phyloP scores from a whole-genome alignment of 1,140 invertebrate genomes.

The Hylaeus anthracinus region DNA sequence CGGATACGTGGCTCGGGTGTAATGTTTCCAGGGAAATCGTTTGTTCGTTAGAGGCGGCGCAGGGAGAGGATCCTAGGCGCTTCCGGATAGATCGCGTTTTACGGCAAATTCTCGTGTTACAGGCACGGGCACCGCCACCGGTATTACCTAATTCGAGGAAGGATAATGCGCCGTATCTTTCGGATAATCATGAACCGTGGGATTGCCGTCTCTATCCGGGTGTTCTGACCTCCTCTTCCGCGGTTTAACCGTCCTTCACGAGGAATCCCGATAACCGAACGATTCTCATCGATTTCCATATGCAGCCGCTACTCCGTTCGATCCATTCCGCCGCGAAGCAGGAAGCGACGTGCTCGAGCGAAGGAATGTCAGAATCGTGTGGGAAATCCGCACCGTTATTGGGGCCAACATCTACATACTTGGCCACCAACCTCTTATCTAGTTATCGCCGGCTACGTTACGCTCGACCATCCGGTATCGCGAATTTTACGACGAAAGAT shows the following conservation, averaged over 20 bases:
- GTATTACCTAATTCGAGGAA: constrained; percentile 12
- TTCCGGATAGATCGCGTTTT: constrained; percentile 36
- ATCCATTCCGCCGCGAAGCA: constrained; percentile 20
- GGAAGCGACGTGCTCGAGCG: constrained; percentile 27
- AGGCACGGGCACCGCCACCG: constrained; percentile 7
- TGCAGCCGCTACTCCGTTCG: constrained; percentile 7
- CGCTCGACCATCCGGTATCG: constrained; percentile 1
- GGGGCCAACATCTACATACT: constrained; percentile 45
- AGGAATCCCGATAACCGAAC: constrained; percentile 15
- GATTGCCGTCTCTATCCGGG: background rate
- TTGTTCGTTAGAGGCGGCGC: background rate
- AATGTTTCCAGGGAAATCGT: constrained; percentile 30
- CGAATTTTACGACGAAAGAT: constrained; percentile 36
- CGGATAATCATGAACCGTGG: background rate
- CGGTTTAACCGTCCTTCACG: constrained; percentile 16
- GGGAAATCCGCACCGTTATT: constrained; percentile 66
- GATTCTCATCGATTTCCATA: constrained; percentile 46
- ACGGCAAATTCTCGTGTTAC: constrained; percentile 33
- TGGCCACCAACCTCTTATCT: constrained; percentile 42
- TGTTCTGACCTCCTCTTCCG: constrained; percentile 9
- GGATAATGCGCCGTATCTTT: background rate
- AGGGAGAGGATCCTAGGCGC: background rate
- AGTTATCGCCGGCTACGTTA: constrained; percentile 39
- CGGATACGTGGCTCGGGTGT: constrained; percentile 4
- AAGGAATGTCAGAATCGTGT: constrained; percentile 56